A percentile compares a stretch with the other conserved stretches of the same genome.
Evolutionary conservation across 2,113 vertebrate species (phyloP).

Genomic region (Burhinus bistriatus): DNA sequence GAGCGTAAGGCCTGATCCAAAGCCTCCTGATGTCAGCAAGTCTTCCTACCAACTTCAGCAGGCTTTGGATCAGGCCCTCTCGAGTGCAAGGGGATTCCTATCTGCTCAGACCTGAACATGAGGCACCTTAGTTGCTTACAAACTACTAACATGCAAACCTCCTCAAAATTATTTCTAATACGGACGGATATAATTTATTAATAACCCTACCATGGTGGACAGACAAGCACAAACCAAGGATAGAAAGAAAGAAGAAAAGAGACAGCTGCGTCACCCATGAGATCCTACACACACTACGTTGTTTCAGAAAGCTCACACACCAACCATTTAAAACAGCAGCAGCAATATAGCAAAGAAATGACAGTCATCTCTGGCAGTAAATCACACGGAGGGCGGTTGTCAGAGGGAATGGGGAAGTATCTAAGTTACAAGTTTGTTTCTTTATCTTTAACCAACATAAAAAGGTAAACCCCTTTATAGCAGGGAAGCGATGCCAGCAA

Average conservation of each 20-base stretch:
- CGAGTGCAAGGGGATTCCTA: slow-evolving; percentile 84
- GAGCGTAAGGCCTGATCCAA: slow-evolving; percentile 48
- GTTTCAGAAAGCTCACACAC: slow-evolving; percentile 20
- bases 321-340: slow-evolving; percentile 68
- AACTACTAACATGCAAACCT: slow-evolving; percentile 80
- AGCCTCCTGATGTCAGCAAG: background rate
- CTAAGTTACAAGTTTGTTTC: background rate
- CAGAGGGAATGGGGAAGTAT: background rate
- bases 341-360: slow-evolving; percentile 57
- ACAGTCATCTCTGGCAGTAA: background rate
- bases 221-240: slow-evolving; percentile 53
- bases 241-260: background rate
- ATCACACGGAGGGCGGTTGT: background rate
- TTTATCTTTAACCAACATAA: background rate
- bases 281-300: background rate
- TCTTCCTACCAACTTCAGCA: background rate
- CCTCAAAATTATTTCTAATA: slow-evolving; percentile 65
- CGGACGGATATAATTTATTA: slow-evolving; percentile 11
- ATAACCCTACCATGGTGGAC: slow-evolving; percentile 56
- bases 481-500: background rate
- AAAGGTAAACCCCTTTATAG: background rate
- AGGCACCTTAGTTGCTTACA: slow-evolving; percentile 83
- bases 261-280: slow-evolving; percentile 13
- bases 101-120: slow-evolving; percentile 83
- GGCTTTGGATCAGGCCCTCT: slow-evolving; percentile 19